Evolutionary conservation across 2,113 vertebrate species (phyloP).

Genomic region (Carlito syrichta): DNA sequence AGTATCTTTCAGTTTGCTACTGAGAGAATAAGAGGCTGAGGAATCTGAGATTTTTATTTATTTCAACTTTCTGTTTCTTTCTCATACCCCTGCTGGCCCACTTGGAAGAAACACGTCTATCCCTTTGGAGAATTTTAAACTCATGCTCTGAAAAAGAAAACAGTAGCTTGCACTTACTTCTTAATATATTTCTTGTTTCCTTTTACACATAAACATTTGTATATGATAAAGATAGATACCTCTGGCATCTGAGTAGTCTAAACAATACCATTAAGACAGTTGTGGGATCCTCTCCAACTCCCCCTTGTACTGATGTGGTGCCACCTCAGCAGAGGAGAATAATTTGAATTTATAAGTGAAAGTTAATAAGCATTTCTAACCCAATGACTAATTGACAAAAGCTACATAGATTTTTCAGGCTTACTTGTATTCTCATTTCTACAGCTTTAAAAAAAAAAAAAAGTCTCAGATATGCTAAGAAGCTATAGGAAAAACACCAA

Average conservation of each 20-base stretch:
- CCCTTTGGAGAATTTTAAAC: slow-evolving; percentile 53
- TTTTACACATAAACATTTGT: slow-evolving; percentile 8
- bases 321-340: not conserved
- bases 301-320: not conserved
- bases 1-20: slow-evolving; percentile 51
- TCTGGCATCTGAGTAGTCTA: not conserved
- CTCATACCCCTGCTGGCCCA: not conserved
- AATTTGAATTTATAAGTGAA: not conserved
- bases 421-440: slow-evolving; percentile 30
- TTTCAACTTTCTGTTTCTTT: slow-evolving; percentile 52
- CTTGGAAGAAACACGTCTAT: slow-evolving; percentile 43
- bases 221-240: not conserved
- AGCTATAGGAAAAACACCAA: not conserved
- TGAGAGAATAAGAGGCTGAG: slow-evolving; percentile 57
- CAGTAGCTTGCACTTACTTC: slow-evolving; percentile 8
- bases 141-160: slow-evolving; percentile 51
- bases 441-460: not conserved
- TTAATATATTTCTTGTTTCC: slow-evolving; percentile 31
- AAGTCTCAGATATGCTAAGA: not conserved
- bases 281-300: not conserved
- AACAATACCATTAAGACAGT: not conserved
- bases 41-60: slow-evolving; percentile 64
- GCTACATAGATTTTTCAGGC: not conserved
- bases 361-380: not conserved
- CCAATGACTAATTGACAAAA: not conserved